Evolutionary conservation across 2,888 invertebrate genomes (phyloP), one percentile per base, ranked within the genome.

Genomic region (Aphrophora alni): DNA sequence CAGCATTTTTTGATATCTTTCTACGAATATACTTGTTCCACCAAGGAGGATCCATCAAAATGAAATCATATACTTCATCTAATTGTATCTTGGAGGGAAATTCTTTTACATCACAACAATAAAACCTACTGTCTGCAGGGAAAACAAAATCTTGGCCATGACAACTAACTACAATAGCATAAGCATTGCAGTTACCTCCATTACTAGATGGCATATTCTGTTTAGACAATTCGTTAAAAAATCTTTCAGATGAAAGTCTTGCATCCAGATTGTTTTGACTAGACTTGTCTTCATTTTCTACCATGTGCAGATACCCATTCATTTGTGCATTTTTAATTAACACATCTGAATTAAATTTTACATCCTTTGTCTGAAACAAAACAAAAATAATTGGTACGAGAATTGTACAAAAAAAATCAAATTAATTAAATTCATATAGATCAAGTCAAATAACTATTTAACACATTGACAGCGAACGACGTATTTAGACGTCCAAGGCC

Each of bases 21-120:
- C 98, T 91, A 85, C 96, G 92, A 73, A 98, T 96, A 83, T 96
- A 98, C 88, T 97, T 97, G 87, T 98, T 98, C 90, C 94, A 93
- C 98, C 98, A 99, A 0, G 98, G 98, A 38, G 98, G 98, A 89
- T 99, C 99, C 84, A 98, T 90, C 24, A 98, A 89, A 76, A 99
- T 91, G 77, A 97, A 89, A 88, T 98, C 95, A 90, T 92, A 98
- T 82, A 89, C 90, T 80, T 87, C 87, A 8, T 89, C 88, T 80
- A 89, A 88, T 28, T 88, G 85, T 72, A 92, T 88, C 84, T 91
- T 89, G 74, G 90, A 87, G n/a, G 88, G 87, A 0, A 94, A 90
- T 83, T 92, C 89, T 24, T 89, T 89, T 84, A 95, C 90, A 85
- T 93, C 90, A 87, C 93, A 93, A 84, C 93, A 93, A 86, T 89